Percentiles rank a stretch among this genome's conserved stretches.
Evolutionary conservation across 2,888 invertebrate species (phyloP).

Genomic region (Agriotes lineatus): DNA sequence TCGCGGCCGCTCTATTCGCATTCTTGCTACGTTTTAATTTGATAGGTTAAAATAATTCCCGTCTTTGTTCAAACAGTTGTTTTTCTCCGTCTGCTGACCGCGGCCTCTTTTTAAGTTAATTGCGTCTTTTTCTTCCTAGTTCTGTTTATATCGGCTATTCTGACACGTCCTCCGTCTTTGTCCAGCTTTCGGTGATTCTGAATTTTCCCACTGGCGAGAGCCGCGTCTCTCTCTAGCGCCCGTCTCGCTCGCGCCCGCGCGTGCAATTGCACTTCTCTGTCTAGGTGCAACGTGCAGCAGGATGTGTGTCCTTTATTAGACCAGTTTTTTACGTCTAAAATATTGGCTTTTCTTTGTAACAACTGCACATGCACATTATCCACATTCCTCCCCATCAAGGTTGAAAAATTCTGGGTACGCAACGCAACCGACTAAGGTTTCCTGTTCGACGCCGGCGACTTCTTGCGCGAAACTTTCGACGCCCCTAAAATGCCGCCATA

Average conservation of each 20-base stretch:
- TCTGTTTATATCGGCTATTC: conserved; percentile 49
- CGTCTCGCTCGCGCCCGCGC: too few relatives aligned
- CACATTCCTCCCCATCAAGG: conserved; percentile 49
- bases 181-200: conserved; percentile 45
- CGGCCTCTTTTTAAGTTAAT: conserved; percentile 55
- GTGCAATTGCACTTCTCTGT: conserved; percentile 42
- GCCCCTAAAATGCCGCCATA: too few relatives aligned
- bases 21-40: conserved; percentile 65
- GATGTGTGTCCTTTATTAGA: conserved; percentile 44
- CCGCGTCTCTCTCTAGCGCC: conserved; percentile 47
- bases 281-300: conserved; percentile 30
- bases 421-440: conserved; percentile 35
- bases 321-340: conserved; percentile 47
- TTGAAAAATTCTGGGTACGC: conserved; percentile 40
- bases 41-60: conserved; percentile 61
- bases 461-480: conserved; percentile 32
- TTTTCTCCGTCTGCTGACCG: conserved; percentile 62
- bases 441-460: conserved; percentile 43
- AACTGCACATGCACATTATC: conserved; percentile 48
- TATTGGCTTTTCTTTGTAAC: conserved; percentile 49
- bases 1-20: conserved; percentile 60
- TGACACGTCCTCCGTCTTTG: conserved; percentile 46
- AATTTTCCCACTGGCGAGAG: conserved; percentile 46
- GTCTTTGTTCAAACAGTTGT: conserved; percentile 56
- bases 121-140: conserved; percentile 51